Evolutionary conservation across 2,113 vertebrate genomes (phyloP), one percentile per base, ranked within the genome.

Genomic region (Myiagra hebetior): DNA sequence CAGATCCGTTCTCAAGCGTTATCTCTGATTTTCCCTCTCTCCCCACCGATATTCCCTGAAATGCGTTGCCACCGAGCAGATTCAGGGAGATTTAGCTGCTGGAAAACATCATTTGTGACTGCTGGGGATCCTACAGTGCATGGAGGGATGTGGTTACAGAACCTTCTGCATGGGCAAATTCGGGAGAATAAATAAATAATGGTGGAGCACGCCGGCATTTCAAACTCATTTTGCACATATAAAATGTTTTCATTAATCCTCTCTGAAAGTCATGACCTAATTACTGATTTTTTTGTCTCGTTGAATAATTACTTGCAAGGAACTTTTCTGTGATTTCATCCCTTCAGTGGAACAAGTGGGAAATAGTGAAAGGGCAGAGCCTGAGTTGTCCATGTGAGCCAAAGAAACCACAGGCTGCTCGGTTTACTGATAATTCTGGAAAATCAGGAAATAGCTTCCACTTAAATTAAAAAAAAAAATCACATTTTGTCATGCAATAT

Each of bases 241-340:
- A 22, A 86, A 86, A 84, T 27, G 49, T 75, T 94, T 93, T 60
- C 60, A 39, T 89, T 92, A 87, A 88, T 93, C 80, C 70, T 56
- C 76, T 64, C 22, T 86, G 86, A 96, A 89, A 91, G 76, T 78
- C 65, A 7, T 53, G 83, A 91, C 81, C 93, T 85, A 94, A 75
- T 92, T 85, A 69, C 27, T 22, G 56, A 15, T 87, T 69, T 88
- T 62, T 93, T 89, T 8, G 5, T 75, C 82, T 37, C 7, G 44
- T 44, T 56, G 72, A 78, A 67, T 88, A 90, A 83, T 80, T 47
- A 24, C 50, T 88, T 60, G 1, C 35, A 46, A 82, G 55, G 65
- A 53, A 37, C 31, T 52, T 86, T 91, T 11, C 64, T 14, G n/a
- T 3, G 7, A 55, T 72, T 94, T 78, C 57, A 69, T 64, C 57